phyloP scores from a whole-genome alignment of 2,113 vertebrate species.

The Carettochelys insculpta region DNA sequence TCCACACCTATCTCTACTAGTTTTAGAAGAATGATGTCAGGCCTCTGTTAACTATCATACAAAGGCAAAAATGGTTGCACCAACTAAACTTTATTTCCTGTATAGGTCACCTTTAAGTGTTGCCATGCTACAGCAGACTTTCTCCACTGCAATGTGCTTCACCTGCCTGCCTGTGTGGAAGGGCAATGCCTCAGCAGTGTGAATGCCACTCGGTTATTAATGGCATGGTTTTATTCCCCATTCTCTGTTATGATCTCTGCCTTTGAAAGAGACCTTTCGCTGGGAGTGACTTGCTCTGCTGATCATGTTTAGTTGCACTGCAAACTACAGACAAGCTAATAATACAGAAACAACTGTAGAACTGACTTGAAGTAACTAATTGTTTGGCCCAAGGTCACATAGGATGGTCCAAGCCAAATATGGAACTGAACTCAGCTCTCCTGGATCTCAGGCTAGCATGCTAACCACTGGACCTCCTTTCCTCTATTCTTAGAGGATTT shows the following conservation, averaged over 20 bases:
- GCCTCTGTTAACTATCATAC: background rate
- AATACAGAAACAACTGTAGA: background rate
- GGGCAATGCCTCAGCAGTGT: background rate
- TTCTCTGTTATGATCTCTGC: background rate
- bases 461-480: background rate
- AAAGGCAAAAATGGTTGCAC: background rate
- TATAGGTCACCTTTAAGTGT: background rate
- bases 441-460: background rate
- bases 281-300: fast-evolving
- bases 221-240: background rate
- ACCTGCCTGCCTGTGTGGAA: background rate
- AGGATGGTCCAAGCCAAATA: background rate
- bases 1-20: too few relatives aligned
- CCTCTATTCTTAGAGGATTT: background rate
- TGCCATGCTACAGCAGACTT: background rate
- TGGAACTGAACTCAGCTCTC: background rate
- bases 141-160: background rate
- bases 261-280: background rate
- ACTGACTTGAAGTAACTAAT: background rate
- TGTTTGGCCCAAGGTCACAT: too few relatives aligned
- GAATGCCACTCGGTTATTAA: background rate
- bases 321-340: background rate
- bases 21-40: constrained; percentile 19
- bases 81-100: background rate
- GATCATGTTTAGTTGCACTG: background rate